phyloP scores from a whole-genome alignment of 2,888 invertebrate genomes.

The Volucella inflata region DNA sequence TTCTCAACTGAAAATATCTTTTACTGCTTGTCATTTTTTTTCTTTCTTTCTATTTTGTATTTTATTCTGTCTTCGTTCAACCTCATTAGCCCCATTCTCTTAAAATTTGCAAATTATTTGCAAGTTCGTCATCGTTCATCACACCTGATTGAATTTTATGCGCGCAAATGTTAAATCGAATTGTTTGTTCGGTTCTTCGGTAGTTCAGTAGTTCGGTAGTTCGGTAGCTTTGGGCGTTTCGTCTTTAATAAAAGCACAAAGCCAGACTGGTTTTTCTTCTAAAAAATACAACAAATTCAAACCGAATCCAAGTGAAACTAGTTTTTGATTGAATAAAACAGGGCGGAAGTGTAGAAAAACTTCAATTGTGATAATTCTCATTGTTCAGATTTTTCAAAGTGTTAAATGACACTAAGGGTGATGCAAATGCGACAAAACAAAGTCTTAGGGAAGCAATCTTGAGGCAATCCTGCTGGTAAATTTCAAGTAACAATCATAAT shows the following conservation, averaged over 20 bases:
- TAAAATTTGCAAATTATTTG: conserved; percentile 29
- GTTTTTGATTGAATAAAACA: conserved; percentile 1
- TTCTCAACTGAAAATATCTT: conserved; percentile 43
- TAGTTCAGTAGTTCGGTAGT: neutral
- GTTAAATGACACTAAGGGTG: neutral
- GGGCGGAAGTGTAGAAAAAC: conserved; percentile 14
- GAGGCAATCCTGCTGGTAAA: too few relatives aligned
- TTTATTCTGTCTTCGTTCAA: conserved; percentile 20
- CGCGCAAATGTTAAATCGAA: conserved; percentile 16
- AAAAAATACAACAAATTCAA: conserved; percentile 1
- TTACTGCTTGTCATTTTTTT: conserved; percentile 5
- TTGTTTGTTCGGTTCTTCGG: neutral
- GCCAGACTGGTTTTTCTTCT: conserved; percentile 37
- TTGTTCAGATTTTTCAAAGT: conserved; percentile 3
- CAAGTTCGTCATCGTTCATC: conserved; percentile 34
- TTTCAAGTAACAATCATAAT: too few relatives aligned
- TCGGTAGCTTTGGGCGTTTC: conserved; percentile 35
- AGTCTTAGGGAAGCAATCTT: too few relatives aligned
- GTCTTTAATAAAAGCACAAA: conserved; percentile 13
- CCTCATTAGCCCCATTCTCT: conserved; percentile 55
- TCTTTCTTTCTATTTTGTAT: conserved; percentile 12
- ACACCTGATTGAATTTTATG: conserved; percentile 55
- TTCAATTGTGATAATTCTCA: conserved; percentile 4
- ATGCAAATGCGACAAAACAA: neutral
- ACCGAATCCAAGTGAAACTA: neutral